phyloP scores from a whole-genome alignment of 2,797 vertebrate species.

The Sus cebifrons region DNA sequence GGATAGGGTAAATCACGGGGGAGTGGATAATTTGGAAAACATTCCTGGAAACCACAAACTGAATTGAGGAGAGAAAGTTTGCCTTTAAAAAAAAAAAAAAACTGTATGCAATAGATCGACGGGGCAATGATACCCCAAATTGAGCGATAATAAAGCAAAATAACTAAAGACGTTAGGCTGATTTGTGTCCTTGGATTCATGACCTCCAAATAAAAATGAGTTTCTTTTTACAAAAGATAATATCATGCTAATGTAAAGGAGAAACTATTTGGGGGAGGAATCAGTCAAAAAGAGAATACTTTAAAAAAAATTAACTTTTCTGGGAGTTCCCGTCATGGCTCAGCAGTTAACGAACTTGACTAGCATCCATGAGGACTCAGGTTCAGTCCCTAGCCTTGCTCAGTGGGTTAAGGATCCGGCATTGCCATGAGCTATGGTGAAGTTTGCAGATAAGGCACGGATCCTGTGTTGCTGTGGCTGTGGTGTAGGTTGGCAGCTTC shows the following conservation, averaged over 20 bases:
- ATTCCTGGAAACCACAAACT: slow-evolving; percentile 43
- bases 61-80: background rate
- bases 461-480: too few relatives aligned
- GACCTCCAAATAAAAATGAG: background rate
- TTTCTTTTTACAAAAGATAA: slow-evolving; percentile 53
- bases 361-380: too few relatives aligned
- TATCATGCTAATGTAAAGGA: slow-evolving; percentile 35
- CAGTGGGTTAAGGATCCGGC: too few relatives aligned
- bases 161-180: background rate
- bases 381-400: too few relatives aligned
- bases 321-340: too few relatives aligned
- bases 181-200: background rate
- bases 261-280: background rate
- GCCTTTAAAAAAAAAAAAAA: background rate
- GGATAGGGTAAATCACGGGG: background rate
- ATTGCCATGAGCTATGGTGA: too few relatives aligned
- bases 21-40: slow-evolving; percentile 69
- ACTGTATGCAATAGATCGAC: background rate
- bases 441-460: too few relatives aligned
- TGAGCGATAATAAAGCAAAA: background rate
- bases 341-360: too few relatives aligned
- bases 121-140: background rate
- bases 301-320: background rate
- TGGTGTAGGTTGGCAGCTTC: too few relatives aligned
- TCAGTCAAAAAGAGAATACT: background rate